Percentiles rank a stretch among this genome's conserved stretches.
These are phyloP conservation scores for Agapetus fuscipes DNA, from an alignment of 2,888 invertebrate species.

Conservation along the genomic window DNA sequence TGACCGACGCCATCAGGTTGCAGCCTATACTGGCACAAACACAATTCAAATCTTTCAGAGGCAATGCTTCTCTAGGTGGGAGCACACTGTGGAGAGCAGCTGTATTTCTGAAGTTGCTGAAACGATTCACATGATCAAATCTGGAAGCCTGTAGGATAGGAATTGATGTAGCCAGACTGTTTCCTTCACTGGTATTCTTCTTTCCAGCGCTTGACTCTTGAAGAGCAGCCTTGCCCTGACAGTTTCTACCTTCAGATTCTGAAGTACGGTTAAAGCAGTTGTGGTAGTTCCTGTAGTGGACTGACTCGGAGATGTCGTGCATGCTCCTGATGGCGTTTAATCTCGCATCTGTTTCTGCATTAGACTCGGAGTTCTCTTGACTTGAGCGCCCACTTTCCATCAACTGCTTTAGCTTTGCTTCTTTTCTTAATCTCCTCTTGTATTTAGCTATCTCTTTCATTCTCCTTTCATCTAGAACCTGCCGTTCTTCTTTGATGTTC, in stretches of 20 bases:
- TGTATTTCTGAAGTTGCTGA: slow-evolving; percentile 31
- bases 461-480: slow-evolving; percentile 31
- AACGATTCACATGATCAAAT: slow-evolving; percentile 31
- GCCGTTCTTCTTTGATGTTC: slow-evolving; percentile 25
- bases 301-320: neutral
- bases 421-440: slow-evolving; percentile 37
- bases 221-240: neutral
- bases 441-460: slow-evolving; percentile 43
- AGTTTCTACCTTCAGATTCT: neutral
- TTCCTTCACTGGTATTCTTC: neutral
- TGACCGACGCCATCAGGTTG: slow-evolving; percentile 17
- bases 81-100: slow-evolving; percentile 30
- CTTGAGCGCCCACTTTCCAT: slow-evolving; percentile 31
- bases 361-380: slow-evolving; percentile 12
- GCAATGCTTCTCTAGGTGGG: slow-evolving; percentile 27
- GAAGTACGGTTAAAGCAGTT: neutral
- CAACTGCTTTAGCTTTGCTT: slow-evolving; percentile 35
- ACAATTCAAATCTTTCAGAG: slow-evolving; percentile 12
- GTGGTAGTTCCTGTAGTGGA: slow-evolving; percentile 5
- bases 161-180: slow-evolving; percentile 39
- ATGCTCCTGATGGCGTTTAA: too few species aligned
- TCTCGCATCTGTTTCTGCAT: slow-evolving; percentile 1
- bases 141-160: slow-evolving; percentile 42
- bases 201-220: neutral
- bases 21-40: slow-evolving; percentile 10